phyloP scores from a whole-genome alignment of 2,888 invertebrate species.

The Dichetophora obliterata region DNA sequence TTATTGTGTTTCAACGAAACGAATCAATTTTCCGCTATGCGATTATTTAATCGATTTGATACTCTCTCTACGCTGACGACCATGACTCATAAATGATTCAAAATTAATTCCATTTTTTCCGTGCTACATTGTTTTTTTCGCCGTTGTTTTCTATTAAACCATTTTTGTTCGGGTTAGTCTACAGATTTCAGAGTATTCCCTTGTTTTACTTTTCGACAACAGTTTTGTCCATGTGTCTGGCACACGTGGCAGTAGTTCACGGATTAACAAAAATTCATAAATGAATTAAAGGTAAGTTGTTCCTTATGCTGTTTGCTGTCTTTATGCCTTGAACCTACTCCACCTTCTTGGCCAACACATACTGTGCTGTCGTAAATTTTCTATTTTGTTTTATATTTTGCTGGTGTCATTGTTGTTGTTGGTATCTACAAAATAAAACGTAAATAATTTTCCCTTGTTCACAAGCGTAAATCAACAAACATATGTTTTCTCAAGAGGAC shows the following conservation, averaged over 20 bases:
- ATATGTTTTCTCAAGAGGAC: conserved; percentile 44
- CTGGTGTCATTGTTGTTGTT: neutral
- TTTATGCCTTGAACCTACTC: neutral
- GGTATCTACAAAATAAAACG: neutral
- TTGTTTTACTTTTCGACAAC: neutral
- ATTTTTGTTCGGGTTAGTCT: neutral
- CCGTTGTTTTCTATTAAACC: neutral
- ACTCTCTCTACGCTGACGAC: neutral
- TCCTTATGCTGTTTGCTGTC: neutral
- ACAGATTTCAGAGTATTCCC: neutral
- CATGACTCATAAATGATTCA: conserved; percentile 36
- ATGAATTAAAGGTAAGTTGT: conserved; percentile 15
- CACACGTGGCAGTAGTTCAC: conserved; percentile 34
- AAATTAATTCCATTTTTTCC: conserved; percentile 22
- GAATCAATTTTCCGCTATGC: conserved; percentile 15
- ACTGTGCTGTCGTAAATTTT: conserved; percentile 17
- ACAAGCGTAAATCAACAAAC: conserved; percentile 34
- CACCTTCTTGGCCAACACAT: conserved; percentile 5
- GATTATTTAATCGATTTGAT: conserved; percentile 13
- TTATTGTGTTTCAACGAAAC: conserved; percentile 22
- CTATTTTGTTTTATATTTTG: neutral
- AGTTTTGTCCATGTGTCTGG: neutral
- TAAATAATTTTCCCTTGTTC: conserved; percentile 32
- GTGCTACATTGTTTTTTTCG: neutral
- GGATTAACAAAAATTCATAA: conserved; percentile 31